Evolutionary conservation across 2,888 invertebrate species (phyloP).

Genomic region (Dyspetes luteomarginatus): DNA sequence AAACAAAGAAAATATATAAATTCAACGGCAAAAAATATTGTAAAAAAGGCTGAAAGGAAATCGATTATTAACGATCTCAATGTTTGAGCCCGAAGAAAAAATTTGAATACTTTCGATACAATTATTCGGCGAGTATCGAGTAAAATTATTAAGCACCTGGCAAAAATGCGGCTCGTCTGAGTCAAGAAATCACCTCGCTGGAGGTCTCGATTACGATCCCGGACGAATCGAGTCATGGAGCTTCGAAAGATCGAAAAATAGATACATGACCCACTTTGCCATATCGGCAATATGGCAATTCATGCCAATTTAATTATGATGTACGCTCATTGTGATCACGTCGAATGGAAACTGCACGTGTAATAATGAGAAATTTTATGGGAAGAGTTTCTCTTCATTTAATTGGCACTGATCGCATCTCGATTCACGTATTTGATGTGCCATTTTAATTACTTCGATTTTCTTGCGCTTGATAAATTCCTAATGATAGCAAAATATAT

Average conservation of each 20-base stretch:
- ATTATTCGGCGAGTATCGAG: background rate
- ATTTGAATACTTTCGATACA: background rate
- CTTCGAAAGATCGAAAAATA: background rate
- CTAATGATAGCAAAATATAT: background rate
- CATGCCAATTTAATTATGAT: slow-evolving; percentile 59
- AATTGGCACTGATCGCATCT: background rate
- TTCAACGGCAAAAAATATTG: background rate
- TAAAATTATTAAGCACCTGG: background rate
- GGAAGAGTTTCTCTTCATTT: background rate
- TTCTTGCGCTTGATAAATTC: background rate
- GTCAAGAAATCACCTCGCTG: slow-evolving; percentile 68
- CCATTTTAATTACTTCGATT: background rate
- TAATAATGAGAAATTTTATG: background rate
- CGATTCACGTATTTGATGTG: background rate
- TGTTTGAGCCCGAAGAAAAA: background rate
- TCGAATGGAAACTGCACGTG: background rate
- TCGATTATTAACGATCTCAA: no score
- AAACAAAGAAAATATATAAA: background rate
- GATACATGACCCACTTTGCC: slow-evolving; percentile 71
- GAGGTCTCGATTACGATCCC: slow-evolving; percentile 69
- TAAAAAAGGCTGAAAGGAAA: background rate
- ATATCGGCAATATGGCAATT: slow-evolving; percentile 70
- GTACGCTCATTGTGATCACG: background rate
- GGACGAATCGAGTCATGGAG: slow-evolving; percentile 57
- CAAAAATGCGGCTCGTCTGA: slow-evolving; percentile 60